Evolutionary conservation across 2,888 invertebrate genomes (phyloP).

Genomic region (Parnassius glacialis): DNA sequence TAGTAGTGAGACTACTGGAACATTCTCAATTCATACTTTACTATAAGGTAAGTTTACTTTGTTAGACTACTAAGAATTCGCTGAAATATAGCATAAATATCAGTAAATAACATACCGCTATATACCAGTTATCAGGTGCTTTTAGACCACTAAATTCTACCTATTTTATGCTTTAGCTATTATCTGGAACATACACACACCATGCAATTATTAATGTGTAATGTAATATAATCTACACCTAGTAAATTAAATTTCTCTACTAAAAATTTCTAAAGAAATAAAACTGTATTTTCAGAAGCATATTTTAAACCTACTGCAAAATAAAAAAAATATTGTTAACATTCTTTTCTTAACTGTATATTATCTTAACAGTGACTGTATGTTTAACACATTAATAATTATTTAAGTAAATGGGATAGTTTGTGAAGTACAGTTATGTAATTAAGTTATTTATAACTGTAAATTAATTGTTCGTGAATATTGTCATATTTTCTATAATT

Average conservation of each 20-base stretch:
- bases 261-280: constrained; percentile 11
- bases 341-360: constrained; percentile 10
- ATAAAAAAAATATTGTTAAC: constrained; percentile 10
- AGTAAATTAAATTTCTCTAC: not conserved
- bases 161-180: not conserved
- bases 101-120: no score
- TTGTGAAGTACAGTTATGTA: no score
- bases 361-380: not conserved
- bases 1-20: no score
- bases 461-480: not conserved
- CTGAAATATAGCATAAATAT: no score
- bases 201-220: not conserved
- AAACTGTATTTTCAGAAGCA: constrained; percentile 25
- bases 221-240: not conserved
- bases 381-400: not conserved
- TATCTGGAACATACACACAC: constrained; percentile 7
- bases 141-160: no score
- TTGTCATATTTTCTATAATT: not conserved
- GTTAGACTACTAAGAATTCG: no score
- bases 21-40: no score
- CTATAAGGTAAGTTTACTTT: no score
- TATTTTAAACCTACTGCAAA: constrained; percentile 13
- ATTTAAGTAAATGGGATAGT: no score
- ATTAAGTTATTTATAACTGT: not conserved
- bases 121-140: no score